Conservation (phyloP, 2,113 vertebrate genomes). For the Galbula dea region DNA sequence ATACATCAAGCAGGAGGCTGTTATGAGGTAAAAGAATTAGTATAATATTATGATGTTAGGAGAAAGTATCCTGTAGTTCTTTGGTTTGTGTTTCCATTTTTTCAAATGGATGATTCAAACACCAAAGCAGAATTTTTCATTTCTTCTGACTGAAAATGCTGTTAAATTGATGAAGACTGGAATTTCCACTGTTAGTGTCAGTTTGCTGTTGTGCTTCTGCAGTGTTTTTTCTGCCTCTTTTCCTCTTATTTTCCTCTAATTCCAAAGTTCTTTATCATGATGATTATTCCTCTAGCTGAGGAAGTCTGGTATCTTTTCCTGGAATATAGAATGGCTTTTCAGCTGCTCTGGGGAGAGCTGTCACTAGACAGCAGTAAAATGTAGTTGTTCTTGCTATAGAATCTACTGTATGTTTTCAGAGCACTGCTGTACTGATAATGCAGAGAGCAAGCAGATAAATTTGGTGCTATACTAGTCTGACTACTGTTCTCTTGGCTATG, state of each 20-base stretch:
- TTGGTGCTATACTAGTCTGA: background rate
- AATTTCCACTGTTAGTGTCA: background rate
- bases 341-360: fast-evolving
- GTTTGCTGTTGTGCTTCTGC: background rate
- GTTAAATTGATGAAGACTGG: background rate
- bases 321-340: background rate
- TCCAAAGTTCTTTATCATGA: background rate
- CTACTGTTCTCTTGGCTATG: background rate
- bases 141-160: background rate
- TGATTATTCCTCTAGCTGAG: background rate
- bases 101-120: background rate
- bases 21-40: background rate
- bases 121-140: background rate
- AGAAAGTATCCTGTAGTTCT: background rate
- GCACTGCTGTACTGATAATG: background rate
- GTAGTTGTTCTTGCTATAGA: background rate
- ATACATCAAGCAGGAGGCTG: background rate
- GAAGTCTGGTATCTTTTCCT: background rate
- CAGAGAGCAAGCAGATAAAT: background rate
- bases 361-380: background rate
- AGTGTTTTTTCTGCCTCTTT: background rate
- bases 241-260: background rate
- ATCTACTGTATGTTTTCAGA: background rate
- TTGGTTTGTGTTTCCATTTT: background rate
- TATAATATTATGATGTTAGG: background rate